Evolutionary conservation across 2,888 invertebrate species (phyloP).

Genomic region (Lepidocyrtoides sp.): DNA sequence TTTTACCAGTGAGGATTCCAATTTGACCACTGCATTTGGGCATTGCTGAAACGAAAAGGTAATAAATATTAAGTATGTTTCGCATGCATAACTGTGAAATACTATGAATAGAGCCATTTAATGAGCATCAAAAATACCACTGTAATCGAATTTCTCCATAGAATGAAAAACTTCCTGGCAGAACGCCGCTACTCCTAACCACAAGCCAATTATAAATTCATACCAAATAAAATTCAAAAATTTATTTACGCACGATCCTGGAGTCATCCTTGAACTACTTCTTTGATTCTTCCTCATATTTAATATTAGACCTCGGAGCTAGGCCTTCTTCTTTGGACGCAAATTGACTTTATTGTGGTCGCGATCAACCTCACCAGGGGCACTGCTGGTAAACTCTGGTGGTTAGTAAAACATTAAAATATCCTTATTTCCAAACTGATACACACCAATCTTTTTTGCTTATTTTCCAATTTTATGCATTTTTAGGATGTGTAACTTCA

Average conservation of each 20-base stretch:
- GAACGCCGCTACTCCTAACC: neutral
- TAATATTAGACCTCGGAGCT: neutral
- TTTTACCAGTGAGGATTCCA: too few species aligned
- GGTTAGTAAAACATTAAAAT: too few species aligned
- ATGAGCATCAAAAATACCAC: slow-evolving; percentile 32
- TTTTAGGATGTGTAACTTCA: too few species aligned
- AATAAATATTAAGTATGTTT: neutral
- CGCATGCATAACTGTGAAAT: neutral
- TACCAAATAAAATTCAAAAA: slow-evolving; percentile 48
- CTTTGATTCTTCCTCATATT: neutral
- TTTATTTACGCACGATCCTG: slow-evolving; percentile 20
- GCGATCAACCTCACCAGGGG: too few species aligned
- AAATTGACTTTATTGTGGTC: too few species aligned
- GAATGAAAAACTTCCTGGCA: slow-evolving; percentile 7
- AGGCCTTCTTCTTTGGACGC: neutral
- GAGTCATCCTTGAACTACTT: neutral
- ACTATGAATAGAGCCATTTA: neutral
- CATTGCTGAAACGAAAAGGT: too few species aligned
- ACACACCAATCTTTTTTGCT: too few species aligned
- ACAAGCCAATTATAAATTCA: neutral
- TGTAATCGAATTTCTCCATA: slow-evolving; percentile 45
- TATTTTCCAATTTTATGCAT: too few species aligned
- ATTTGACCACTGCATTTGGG: too few species aligned
- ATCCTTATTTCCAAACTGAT: too few species aligned
- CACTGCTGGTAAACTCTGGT: too few species aligned